phyloP scores from a whole-genome alignment of 2,797 vertebrate species.

The Ataeniobius toweri region DNA sequence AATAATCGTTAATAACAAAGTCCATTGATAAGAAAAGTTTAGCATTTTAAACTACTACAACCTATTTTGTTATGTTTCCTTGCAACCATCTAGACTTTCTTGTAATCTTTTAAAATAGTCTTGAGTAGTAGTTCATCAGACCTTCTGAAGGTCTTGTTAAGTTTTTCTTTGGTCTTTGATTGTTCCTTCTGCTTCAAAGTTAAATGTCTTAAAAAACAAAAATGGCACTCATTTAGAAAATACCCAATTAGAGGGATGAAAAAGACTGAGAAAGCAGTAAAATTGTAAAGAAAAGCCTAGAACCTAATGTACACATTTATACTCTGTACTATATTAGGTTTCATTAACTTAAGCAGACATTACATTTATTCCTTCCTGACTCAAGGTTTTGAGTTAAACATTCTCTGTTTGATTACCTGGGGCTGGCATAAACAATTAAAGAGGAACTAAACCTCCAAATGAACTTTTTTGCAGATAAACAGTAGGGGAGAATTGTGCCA shows the following conservation, averaged over 20 bases:
- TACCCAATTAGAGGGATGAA: neutral
- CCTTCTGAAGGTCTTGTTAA: neutral
- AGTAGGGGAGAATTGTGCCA: too few species aligned
- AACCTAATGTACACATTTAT: neutral
- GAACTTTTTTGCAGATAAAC: too few species aligned
- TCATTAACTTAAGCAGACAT: neutral
- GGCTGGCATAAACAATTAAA: too few species aligned
- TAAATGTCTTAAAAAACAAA: neutral
- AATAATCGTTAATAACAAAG: too few species aligned
- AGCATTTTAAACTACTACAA: neutral
- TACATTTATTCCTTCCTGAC: neutral
- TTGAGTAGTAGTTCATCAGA: neutral
- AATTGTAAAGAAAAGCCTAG: neutral
- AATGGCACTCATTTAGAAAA: neutral
- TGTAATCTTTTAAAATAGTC: neutral
- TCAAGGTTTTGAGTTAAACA: too few species aligned
- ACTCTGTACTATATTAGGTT: neutral
- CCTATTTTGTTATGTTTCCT: neutral
- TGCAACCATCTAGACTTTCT: neutral
- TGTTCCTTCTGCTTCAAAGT: neutral
- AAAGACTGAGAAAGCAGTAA: neutral
- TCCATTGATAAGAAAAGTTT: neutral
- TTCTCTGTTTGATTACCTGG: too few species aligned
- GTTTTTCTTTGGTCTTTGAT: neutral
- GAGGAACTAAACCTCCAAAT: too few species aligned